Conservation (phyloP, 1,140 invertebrate species). For the Trachymyrmex cornetzi region DNA sequence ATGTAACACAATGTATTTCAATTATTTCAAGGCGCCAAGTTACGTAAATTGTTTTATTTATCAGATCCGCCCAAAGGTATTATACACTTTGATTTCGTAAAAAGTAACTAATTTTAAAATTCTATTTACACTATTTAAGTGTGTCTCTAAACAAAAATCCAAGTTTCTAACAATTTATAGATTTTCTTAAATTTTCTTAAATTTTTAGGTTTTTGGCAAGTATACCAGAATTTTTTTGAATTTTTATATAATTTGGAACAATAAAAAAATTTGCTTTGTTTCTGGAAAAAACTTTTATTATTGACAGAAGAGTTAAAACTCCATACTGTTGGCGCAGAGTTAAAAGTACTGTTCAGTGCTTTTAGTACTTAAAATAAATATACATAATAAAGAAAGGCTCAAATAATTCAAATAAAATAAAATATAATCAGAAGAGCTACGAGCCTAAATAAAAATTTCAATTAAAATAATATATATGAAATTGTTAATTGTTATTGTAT, state of each 20-base stretch:
- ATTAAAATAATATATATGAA: neutral
- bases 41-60: neutral
- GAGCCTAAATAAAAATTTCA: conserved; percentile 3
- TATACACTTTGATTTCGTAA: neutral
- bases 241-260: no score
- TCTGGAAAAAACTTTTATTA: no score
- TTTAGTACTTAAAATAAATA: no score
- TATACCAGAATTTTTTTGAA: no score
- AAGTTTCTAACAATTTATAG: neutral
- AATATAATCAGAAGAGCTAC: no score
- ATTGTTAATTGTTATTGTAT: neutral
- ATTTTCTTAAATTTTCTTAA: neutral
- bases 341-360: no score
- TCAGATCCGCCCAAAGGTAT: no score
- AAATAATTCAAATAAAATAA: no score
- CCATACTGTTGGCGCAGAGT: no score
- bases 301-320: no score
- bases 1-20: conserved; percentile 2
- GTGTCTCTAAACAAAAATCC: neutral
- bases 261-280: no score
- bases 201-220: neutral
- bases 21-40: neutral
- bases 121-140: neutral
- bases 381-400: no score
- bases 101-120: neutral